Percentiles rank a stretch among this genome's conserved stretches.
Evolutionary conservation across 2,888 invertebrate species (phyloP).

Genomic region (Cephus nigrinus): DNA sequence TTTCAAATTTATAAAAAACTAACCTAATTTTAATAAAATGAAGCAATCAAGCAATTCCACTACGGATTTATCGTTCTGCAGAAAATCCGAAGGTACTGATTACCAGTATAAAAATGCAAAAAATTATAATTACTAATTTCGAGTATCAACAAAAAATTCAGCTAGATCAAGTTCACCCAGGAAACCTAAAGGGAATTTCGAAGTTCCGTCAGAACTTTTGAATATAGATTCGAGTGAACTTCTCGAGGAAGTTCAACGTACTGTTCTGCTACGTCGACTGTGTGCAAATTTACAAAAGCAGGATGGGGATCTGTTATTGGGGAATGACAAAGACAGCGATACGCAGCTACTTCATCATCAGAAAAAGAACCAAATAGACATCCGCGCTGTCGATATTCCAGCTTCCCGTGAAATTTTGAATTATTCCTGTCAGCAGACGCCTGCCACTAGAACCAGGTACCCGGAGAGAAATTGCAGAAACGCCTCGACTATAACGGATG

Average conservation of each 20-base stretch:
- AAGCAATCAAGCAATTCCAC: not conserved
- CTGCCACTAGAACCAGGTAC: not conserved
- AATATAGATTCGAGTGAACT: not conserved
- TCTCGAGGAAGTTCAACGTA: not conserved
- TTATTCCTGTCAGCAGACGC: not conserved
- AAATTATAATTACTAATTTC: not conserved
- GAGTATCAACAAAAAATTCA: not conserved
- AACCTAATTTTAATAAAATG: not conserved
- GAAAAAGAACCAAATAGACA: not conserved
- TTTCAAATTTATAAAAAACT: not conserved
- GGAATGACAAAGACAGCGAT: constrained; percentile 8
- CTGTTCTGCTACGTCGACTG: not conserved
- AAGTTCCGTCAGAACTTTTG: not conserved
- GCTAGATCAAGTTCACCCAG: not conserved
- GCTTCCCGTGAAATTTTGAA: not conserved
- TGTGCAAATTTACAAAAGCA: not conserved
- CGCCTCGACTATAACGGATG: not conserved
- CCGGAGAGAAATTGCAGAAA: not conserved
- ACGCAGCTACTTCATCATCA: not conserved
- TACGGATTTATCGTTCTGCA: not conserved
- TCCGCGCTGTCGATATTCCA: not conserved
- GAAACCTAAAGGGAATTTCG: not conserved
- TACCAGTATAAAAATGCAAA: not conserved
- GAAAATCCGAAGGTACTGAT: not conserved
- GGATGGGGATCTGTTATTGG: not conserved